Evolutionary conservation across 2,797 vertebrate genomes (phyloP).

Genomic region (Phoxinus dragarum): DNA sequence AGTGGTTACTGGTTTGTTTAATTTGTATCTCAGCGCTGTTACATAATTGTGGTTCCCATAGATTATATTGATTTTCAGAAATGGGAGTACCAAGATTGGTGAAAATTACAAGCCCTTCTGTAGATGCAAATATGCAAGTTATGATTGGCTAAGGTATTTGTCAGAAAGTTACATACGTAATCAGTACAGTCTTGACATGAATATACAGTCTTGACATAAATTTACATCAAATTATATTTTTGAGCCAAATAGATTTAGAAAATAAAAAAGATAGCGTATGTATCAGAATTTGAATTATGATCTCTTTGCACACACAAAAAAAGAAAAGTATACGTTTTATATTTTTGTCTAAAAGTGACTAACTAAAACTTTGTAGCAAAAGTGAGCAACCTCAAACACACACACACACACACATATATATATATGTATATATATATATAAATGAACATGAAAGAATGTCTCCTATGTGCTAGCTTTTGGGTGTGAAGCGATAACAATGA

Average conservation of each 20-base stretch:
- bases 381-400: not conserved
- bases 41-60: slow-evolving; percentile 21
- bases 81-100: not conserved
- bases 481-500: too few species aligned
- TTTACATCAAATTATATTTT: not conserved
- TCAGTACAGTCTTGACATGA: not conserved
- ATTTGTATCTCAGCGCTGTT: slow-evolving; percentile 26
- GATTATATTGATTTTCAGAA: slow-evolving; percentile 21
- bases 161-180: not conserved
- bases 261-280: not conserved
- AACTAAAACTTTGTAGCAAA: not conserved
- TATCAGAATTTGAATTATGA: not conserved
- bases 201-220: too few species aligned
- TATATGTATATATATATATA: too few species aligned
- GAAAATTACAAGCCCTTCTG: slow-evolving; percentile 12
- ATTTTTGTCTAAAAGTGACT: not conserved
- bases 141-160: not conserved
- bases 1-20: slow-evolving; percentile 37
- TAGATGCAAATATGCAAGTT: not conserved
- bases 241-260: not conserved
- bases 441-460: too few species aligned
- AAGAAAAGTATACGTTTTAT: not conserved
- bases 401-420: too few species aligned
- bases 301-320: not conserved
- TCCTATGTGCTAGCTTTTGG: too few species aligned